Evolutionary conservation across 2,888 invertebrate species (phyloP), one percentile per base, ranked within the genome.

Genomic region (Exephanes ischioxanthus): DNA sequence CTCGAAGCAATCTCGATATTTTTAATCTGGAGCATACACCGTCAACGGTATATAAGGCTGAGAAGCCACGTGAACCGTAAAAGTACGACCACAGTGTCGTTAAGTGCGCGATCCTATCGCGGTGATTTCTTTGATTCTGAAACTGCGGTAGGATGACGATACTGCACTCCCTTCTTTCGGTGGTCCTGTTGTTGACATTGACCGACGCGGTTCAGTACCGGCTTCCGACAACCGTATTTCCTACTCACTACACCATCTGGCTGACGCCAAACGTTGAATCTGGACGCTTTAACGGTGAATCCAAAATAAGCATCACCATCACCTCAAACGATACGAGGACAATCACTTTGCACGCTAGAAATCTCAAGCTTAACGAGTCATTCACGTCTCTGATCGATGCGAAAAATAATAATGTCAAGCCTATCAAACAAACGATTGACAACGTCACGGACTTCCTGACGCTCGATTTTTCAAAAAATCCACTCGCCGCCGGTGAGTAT

Each of bases 191-290:
- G 14, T 22, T 26, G 61, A 5, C 61, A 22, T 26, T 61, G 16
- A 26, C 22, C 30, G 22, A 2, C 3, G 26, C 61, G 26, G 11
- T 61, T 16, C 3, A 61, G 11, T 61, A 61, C 30, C 94, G 95
- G 0, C 94, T 96, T n/a, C 95, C 96, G 0, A 92, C 91, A 0
- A 93, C 94, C 48, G 94, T 95, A 0, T 88, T 87, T 22, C 96
- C 96, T 0, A 91, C 90, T 0, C 93, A 94, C 80, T 96, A 96
- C 89, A 94, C 94, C 41, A 94, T 96, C 9, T 89, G 90, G 11
- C 92, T 96, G 0, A 92, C 91, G 81, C 92, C 96, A 0, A 90
- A 95, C 66, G 94, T 96, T 0, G 91, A 91, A 26, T 93, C 94
- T 22, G 48, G 91, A 67, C 1, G 9, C 66, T 0, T 77, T 72